Evolutionary conservation across 2,888 invertebrate genomes (phyloP), one percentile per base, ranked within the genome.

Genomic region (Buathra laborator): DNA sequence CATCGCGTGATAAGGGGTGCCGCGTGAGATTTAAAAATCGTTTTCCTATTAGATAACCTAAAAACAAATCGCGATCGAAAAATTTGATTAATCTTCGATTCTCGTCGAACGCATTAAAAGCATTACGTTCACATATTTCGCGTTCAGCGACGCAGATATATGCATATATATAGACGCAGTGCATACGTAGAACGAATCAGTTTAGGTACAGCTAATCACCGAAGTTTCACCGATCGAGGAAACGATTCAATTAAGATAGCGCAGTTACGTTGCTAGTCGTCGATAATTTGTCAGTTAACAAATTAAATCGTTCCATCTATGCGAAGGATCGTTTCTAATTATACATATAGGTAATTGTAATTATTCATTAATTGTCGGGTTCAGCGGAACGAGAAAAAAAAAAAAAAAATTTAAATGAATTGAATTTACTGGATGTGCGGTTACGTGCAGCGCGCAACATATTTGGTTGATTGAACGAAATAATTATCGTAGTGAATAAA

Each of bases 11-110:
- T 88, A 86, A 85, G 83, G 86, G 88, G 88, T 88, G 86, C 72
- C 81, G 83, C 82, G 66, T 90, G 87, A 91, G 24, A 24, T 88
- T 90, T 89, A 88, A 86, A 87, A 79, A 76, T 81, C 79, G 29
- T 53, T 24, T 44, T 66, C n/a, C 46, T 44, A 37, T 16, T 12
- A 29, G 19, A 24, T 24, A 24, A 24, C 24, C 24, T 24, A 24
- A 24, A 24, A 24, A 24, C 24, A 24, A 24, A 24, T 2, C 24
- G 24, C 24, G 6, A 14, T 7, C 59, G 56, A 51, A 51, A 51
- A 14, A 51, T 16, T 51, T 51, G 6, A 51, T 1, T 51, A 37
- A 14, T 29, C 66, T 19, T 5, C 37, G 37, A 7, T 37, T 2
- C 10, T 56, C 56, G 24, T 4, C 19, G 24, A 19, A 19, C 19